Base-by-base conservation (phyloP, 2,888 invertebrate genomes). In the Adineta ricciae region DNA sequence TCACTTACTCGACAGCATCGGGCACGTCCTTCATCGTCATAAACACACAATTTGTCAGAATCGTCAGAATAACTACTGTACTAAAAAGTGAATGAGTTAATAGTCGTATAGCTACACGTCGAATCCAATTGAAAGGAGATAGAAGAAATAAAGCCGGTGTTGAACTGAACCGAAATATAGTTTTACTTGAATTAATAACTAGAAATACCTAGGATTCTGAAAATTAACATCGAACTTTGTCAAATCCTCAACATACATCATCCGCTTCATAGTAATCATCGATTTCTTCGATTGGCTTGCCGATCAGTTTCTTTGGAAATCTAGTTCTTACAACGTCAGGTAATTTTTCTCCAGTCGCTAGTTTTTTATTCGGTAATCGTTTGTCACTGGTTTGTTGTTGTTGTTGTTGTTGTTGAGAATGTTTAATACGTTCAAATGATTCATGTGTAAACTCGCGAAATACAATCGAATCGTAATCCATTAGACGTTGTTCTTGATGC, bases 91-190 rank as follows among this genome's bases (percentile, higher is more conserved):
- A 96, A 94, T 98, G 97, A 92, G 96, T 96, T 92, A 98, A 93
- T 92, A 97, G 95, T 93, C 95, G 96, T 92, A 98, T 95, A 91
- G 97, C 97, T 92, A 95, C 95, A 92, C 96, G 94, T 93, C 97
- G 94, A 92, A 97, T 94, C 88, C 96, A 96, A 93, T 97, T 97
- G 93, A 97, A 97, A 88, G 97, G 97, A 92, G 95, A 94, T 92
- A 98, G 93, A 91, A 96, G 93, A 94, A 95, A 97, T 92, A 97
- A 92, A 91, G 96, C 96, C 92, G 96, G 94, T 90, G 95, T 95
- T 91, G 97, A 96, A 92, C 96, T 96, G 93, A 97, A 98, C 92
- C 97, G 94, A 93, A 95, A 97, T 93, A 98, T 96, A 93, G 96
- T 96, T 93, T 95, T 96, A 93, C 97, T 97, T 93, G 94, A 96